These are phyloP conservation scores for Dryococelus australis DNA, from an alignment of 2,888 invertebrate species.

Conservation along the genomic window DNA sequence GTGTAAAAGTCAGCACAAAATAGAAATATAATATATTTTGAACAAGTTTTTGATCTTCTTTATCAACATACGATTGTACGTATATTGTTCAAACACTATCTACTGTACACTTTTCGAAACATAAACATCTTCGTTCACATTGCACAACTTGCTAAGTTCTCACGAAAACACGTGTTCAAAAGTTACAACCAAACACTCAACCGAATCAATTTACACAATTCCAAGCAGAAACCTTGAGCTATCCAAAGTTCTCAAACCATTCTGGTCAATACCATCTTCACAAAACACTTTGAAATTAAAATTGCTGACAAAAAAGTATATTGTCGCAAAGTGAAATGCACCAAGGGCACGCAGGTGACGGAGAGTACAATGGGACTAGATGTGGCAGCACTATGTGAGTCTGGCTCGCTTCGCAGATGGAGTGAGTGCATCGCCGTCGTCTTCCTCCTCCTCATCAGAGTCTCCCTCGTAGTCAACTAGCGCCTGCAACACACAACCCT, in stretches of 20 bases:
- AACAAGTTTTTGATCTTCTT: slow-evolving; percentile 16
- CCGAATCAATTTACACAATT: not conserved
- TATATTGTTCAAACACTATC: not conserved
- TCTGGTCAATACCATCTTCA: not conserved
- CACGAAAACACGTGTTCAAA: not conserved
- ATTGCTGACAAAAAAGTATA: too few relatives aligned
- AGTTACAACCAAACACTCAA: not conserved
- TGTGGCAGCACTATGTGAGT: slow-evolving; percentile 69
- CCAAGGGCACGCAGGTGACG: not conserved
- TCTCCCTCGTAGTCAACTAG: slow-evolving; percentile 98
- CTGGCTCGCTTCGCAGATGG: slow-evolving; percentile 77
- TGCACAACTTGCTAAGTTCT: not conserved
- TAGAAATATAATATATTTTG: slow-evolving; percentile 16
- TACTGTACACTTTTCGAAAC: not conserved
- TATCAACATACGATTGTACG: not conserved
- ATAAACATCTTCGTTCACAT: not conserved
- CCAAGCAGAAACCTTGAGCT: not conserved
- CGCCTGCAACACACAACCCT: slow-evolving; percentile 65
- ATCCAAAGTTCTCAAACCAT: not conserved
- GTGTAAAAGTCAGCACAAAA: slow-evolving; percentile 16
- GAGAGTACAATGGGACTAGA: not conserved
- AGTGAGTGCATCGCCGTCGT: slow-evolving; percentile 59
- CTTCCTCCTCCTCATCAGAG: slow-evolving; percentile 91
- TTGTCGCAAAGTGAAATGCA: too few relatives aligned
- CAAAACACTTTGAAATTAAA: not conserved